phyloP scores from a whole-genome alignment of 1,140 invertebrate species.

The Zaprionus kolodkinae region DNA sequence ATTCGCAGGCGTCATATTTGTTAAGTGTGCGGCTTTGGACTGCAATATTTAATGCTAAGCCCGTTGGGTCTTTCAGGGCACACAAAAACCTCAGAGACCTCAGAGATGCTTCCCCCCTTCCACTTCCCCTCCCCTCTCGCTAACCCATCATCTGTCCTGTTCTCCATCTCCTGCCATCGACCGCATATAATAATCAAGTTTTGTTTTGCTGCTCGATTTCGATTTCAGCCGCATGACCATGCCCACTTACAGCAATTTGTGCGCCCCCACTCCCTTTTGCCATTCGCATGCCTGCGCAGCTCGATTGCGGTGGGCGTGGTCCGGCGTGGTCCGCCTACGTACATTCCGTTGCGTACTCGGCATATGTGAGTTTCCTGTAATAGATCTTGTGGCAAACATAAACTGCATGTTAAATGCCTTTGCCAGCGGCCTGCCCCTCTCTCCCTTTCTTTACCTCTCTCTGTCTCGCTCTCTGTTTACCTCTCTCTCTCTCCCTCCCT shows the following conservation, averaged over 20 bases:
- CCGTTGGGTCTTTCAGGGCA: slow-evolving; percentile 15
- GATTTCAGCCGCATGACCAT: slow-evolving; percentile 65
- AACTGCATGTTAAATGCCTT: slow-evolving; percentile 82
- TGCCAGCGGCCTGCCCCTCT: slow-evolving; percentile 49
- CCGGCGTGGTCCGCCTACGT: slow-evolving; percentile 46
- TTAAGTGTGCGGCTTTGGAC: slow-evolving; percentile 61
- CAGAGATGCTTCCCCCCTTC: background rate
- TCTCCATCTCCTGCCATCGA: slow-evolving; percentile 17
- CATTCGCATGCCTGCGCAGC: background rate
- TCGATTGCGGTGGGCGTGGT: slow-evolving; percentile 42
- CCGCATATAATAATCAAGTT: slow-evolving; percentile 76
- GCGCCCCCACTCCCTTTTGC: slow-evolving; percentile 14
- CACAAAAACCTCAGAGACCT: slow-evolving; percentile 46
- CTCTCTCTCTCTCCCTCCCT: too few relatives aligned
- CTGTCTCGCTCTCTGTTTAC: too few relatives aligned
- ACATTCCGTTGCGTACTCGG: slow-evolving; percentile 69
- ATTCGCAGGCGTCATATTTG: slow-evolving; percentile 74
- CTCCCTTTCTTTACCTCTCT: too few relatives aligned
- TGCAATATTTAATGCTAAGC: slow-evolving; percentile 68
- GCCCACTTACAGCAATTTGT: slow-evolving; percentile 54
- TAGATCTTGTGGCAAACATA: slow-evolving; percentile 81
- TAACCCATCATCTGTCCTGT: too few relatives aligned
- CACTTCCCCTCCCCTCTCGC: background rate
- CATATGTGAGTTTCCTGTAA: slow-evolving; percentile 77
- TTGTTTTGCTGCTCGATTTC: slow-evolving; percentile 77